Evolutionary conservation across 2,797 vertebrate species (phyloP), one percentile per base, ranked within the genome.

Genomic region (Acanthiza pusilla): DNA sequence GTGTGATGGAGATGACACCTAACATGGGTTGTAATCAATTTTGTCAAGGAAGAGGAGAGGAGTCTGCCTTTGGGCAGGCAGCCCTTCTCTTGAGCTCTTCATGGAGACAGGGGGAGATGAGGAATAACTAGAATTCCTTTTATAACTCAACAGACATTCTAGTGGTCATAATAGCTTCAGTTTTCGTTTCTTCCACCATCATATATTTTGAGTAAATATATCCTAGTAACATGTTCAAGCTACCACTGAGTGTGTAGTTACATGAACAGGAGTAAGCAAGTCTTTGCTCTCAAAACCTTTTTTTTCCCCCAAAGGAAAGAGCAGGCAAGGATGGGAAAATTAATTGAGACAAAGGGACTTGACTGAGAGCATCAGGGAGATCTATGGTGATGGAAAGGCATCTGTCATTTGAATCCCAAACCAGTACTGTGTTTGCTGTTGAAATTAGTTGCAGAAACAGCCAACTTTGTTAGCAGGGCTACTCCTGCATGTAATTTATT

Each of bases 231-330:
- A 17, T 62, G 7, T 17, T 75, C 32, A 42, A 30, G 7, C 16
- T 88, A 6, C 1, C 0, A 5, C 47, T 30, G 30, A 17, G 42
- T 30, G 50, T 5, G 16, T 6, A 53, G 36, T 58, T 73, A 36
- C 1, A 0, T 8, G 25, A 50, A 40, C 7, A 43, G 22, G 11
- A 70, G 10, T 18, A 22, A 85, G 61, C 0, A 9, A 66, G 5
- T 23, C 21, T 38, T 73, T 57, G 30, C 32, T 81, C 3, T 26
- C 7, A 62, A 65, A 84, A 4, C 2, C 20, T 38, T 38, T 22
- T 47, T 42, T 32, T 40, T 38, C 22, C 16, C 14, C 30, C 45
- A n/a, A 51, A 54, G 32, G 30, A 61, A 66, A 60, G 55, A 83
- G 7, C 16, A 66, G 36, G 14, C 25, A 76, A 72, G 9, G 12